Conservation (phyloP, 2,797 vertebrate species). For the Chiroxiphia lanceolata region DNA sequence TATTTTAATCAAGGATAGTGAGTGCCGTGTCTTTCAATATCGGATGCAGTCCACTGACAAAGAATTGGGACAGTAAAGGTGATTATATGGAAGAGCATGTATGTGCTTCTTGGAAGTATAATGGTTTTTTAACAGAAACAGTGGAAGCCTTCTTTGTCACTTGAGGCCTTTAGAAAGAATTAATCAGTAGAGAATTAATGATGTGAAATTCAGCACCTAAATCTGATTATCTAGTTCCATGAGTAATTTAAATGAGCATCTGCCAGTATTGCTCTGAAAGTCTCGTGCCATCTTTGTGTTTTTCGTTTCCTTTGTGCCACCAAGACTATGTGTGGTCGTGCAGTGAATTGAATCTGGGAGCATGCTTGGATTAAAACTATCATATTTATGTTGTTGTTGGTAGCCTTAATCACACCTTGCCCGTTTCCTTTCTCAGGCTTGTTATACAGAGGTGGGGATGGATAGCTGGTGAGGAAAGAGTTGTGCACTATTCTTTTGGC, state of each 20-base stretch:
- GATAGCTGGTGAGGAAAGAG: not conserved
- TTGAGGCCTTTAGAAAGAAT: not conserved
- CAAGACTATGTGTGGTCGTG: not conserved
- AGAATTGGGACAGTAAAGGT: not conserved
- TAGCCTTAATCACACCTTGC: not conserved
- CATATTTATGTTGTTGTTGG: not conserved
- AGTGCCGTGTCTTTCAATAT: not conserved
- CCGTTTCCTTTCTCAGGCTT: not conserved
- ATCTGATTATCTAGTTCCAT: not conserved
- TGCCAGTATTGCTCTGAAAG: not conserved
- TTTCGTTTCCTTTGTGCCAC: not conserved
- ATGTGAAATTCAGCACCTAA: not conserved
- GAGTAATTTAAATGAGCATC: not conserved
- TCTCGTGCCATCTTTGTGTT: not conserved
- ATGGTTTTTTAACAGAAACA: not conserved
- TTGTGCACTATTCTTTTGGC: not conserved
- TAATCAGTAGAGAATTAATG: not conserved
- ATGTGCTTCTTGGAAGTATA: not conserved
- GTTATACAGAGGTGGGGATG: not conserved
- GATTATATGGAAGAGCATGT: not conserved
- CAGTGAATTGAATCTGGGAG: not conserved
- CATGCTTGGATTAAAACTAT: not conserved
- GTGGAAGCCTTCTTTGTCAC: not conserved
- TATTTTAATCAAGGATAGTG: not conserved
- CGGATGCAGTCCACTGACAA: not conserved